These are phyloP conservation scores for Riparia riparia DNA, from an alignment of 2,113 vertebrate species.

Conservation along the genomic window DNA sequence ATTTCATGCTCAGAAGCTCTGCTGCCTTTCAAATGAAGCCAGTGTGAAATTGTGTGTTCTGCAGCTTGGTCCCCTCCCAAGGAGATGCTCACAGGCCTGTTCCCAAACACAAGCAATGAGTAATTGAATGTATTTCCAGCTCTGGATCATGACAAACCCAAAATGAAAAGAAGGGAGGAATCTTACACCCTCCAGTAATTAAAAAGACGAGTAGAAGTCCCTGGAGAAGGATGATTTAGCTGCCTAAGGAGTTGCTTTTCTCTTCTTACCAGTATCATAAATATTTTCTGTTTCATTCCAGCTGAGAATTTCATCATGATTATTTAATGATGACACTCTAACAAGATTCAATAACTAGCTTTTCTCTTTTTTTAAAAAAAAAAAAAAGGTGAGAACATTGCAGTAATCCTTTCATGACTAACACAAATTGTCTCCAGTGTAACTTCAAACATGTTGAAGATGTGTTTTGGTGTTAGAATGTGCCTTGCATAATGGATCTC, in stretches of 20 bases:
- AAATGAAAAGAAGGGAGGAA: neutral
- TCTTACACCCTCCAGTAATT: neutral
- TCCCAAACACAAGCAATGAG: neutral
- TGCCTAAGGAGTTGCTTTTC: neutral
- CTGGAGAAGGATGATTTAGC: neutral
- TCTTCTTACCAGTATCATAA: neutral
- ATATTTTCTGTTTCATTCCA: conserved; percentile 14
- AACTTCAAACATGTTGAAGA: neutral
- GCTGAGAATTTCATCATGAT: neutral
- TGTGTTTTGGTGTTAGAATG: neutral
- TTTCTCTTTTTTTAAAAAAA: neutral
- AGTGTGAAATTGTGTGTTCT: neutral
- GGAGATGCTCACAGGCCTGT: neutral
- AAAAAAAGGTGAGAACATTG: neutral
- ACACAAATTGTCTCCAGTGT: neutral
- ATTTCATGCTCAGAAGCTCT: neutral
- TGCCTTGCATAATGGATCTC: neutral
- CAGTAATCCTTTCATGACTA: neutral
- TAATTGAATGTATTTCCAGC: neutral
- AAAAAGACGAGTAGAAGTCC: neutral
- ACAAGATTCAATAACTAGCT: neutral
- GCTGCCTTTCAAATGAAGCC: neutral
- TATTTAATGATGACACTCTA: neutral
- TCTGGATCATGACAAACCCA: neutral
- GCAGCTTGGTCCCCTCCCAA: neutral